Base-by-base conservation (phyloP, 2,113 vertebrate genomes). In the Leucopsar rothschildi region DNA sequence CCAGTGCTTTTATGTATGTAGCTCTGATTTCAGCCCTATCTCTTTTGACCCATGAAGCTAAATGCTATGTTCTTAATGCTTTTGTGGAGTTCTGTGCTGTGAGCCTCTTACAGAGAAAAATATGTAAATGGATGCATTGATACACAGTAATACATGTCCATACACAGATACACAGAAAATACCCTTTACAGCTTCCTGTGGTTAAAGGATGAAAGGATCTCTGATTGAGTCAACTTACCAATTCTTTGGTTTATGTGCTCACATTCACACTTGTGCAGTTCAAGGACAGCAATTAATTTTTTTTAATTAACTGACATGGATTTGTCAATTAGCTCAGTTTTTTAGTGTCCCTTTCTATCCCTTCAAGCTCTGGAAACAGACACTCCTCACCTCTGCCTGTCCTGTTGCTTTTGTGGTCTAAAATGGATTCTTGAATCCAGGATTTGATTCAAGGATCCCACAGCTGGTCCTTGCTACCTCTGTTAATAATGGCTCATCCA, bases 1-100 rank as follows among this genome's bases (percentile, higher is more conserved):
- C 33, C 28, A 57, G 11, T 45, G 59, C 55, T 49, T 79, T 77
- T 90, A 47, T 83, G 42, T 47, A 49, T 28, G 45, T 76, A 69
- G 53, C 72, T 88, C 31, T 84, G 52, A 60, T 63, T 95, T 94
- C 82, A 91, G 69, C 81, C 40, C 78, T 90, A 33, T 49, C n/a
- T 83, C 78, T 90, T 97, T 93, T 91, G 79, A 95, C 45, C 69
- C 61, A 52, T 20, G 5, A 93, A 56, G 35, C 44, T 86, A 93
- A 96, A 53, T 37, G 39, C 22, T 83, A 27, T 33, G 19, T 56
- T 68, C 29, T 85, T 86, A 66, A 59, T 4, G 19, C 65, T 95
- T 68, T 91, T 49, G 22, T 71, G 37, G 37, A 69, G 19, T 63
- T 76, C 61, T 80, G 50, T 90, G 47, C 69, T 75, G 39, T 61